phyloP scores from a whole-genome alignment of 2,797 vertebrate species.

The Gymnothorax reevesii region DNA sequence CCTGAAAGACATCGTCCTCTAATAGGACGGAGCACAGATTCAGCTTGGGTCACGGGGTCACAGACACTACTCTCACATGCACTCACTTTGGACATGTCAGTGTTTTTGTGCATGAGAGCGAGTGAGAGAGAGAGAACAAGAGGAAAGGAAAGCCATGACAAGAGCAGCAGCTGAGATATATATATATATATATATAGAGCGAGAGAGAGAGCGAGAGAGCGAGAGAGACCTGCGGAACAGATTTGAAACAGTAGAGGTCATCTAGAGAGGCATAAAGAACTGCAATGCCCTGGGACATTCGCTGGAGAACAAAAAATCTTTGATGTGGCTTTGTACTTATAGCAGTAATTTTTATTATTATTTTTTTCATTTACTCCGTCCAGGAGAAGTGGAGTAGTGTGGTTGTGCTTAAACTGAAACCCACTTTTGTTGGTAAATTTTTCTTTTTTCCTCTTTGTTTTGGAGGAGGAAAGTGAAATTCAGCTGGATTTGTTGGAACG shows the following conservation, averaged over 20 bases:
- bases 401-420: constrained; percentile 66
- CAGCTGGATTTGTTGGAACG: constrained; percentile 54
- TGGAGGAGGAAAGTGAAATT: constrained; percentile 9
- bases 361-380: constrained; percentile 58
- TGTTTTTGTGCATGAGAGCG: constrained; percentile 58
- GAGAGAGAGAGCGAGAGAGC: constrained; percentile 48
- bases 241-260: constrained; percentile 52
- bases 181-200: constrained; percentile 2
- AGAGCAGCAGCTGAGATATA: too few relatives aligned
- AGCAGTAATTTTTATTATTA: constrained; percentile 66
- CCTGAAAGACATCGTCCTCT: constrained; percentile 97
- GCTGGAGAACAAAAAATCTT: constrained; percentile 61
- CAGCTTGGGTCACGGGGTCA: neutral
- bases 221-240: constrained; percentile 62
- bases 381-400: constrained; percentile 54
- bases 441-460: constrained; percentile 20
- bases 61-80: neutral
- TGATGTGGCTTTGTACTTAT: constrained; percentile 75
- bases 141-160: too few relatives aligned
- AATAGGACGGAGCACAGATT: constrained; percentile 54
- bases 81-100: neutral
- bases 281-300: constrained; percentile 66
- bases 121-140: constrained; percentile 54
- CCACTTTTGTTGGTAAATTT: neutral
- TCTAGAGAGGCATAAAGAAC: constrained; percentile 46